Percentiles rank a stretch among this genome's conserved stretches.
Evolutionary conservation across 2,113 vertebrate genomes (phyloP).

Genomic region (Percina caprodes): DNA sequence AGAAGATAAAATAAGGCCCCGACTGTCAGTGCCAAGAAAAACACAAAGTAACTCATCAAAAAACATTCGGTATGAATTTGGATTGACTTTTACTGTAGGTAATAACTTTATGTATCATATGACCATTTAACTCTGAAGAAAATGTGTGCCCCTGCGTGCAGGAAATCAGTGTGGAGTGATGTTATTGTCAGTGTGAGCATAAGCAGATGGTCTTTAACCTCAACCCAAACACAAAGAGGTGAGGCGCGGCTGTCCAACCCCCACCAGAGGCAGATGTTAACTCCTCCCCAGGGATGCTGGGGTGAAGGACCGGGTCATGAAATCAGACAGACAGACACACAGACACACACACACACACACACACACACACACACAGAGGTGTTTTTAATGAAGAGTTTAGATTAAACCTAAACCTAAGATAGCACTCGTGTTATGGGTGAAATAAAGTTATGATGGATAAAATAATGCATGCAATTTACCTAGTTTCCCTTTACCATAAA

Average conservation of each 20-base stretch:
- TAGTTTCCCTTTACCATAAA: not conserved
- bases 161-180: constrained; percentile 52
- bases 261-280: constrained; percentile 80
- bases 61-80: not conserved
- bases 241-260: constrained; percentile 61
- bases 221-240: constrained; percentile 79
- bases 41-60: constrained; percentile 9
- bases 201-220: constrained; percentile 75
- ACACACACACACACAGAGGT: constrained; percentile 8
- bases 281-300: constrained; percentile 71
- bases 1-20: constrained; percentile 17
- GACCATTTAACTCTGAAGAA: not conserved
- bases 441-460: not conserved
- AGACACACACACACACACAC: constrained; percentile 17
- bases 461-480: not conserved
- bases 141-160: constrained; percentile 35
- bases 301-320: constrained; percentile 55
- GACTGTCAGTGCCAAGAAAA: constrained; percentile 21
- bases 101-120: not conserved
- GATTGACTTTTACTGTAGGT: not conserved
- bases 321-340: constrained; percentile 36
- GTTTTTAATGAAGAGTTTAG: not conserved
- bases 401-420: constrained; percentile 6
- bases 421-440: not conserved
- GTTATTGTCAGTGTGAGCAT: constrained; percentile 60